Conservation (phyloP, 2,113 vertebrate species). For the Raja brachyura region DNA sequence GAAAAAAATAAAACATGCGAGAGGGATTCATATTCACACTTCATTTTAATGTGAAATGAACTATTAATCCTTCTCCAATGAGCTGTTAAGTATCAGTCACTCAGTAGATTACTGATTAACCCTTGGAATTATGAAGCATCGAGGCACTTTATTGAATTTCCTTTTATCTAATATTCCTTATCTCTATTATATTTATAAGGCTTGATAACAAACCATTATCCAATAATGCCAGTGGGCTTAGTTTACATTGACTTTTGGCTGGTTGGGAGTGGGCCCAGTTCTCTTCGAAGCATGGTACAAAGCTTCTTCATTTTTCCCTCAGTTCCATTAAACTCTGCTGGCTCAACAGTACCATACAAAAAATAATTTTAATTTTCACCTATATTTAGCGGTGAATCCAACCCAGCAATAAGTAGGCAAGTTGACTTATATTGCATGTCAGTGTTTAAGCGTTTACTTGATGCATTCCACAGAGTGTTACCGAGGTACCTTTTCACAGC, state of each 20-base stretch:
- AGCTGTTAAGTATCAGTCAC: not conserved
- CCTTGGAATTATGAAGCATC: not conserved
- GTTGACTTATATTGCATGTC: not conserved
- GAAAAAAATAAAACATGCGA: conserved; percentile 1
- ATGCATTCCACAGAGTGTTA: not conserved
- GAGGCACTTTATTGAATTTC: not conserved
- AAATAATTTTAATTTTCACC: not conserved
- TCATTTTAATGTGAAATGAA: conserved; percentile 14
- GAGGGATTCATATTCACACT: not conserved
- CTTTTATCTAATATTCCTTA: not conserved
- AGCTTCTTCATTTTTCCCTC: not conserved
- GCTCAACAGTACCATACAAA: not conserved
- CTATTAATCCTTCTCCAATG: conserved; percentile 28
- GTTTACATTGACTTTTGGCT: not conserved
- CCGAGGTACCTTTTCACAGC: not conserved
- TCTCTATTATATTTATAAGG: not conserved
- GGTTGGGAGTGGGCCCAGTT: not conserved
- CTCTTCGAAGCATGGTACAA: not conserved
- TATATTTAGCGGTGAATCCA: not conserved
- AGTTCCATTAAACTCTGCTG: not conserved
- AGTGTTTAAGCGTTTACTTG: not conserved
- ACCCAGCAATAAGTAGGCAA: not conserved
- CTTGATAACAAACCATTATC: not conserved
- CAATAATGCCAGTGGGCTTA: not conserved
- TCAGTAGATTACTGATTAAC: not conserved